Evolutionary conservation across 2,888 invertebrate species (phyloP).

Genomic region (Rhagonycha fulva): DNA sequence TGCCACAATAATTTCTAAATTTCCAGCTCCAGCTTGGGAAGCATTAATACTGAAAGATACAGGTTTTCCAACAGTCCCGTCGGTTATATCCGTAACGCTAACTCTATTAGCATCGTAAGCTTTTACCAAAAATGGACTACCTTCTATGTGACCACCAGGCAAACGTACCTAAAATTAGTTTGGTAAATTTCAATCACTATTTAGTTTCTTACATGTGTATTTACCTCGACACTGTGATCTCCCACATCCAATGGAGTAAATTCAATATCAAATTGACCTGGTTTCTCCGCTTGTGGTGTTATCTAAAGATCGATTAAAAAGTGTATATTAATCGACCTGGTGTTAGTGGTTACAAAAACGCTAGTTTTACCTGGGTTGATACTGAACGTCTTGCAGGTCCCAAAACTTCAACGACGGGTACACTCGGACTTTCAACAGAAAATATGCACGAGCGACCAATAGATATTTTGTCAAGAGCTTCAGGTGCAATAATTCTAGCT

Average conservation of each 20-base stretch:
- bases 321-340: not conserved
- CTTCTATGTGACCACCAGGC: constrained; percentile 83
- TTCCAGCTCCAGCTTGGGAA: constrained; percentile 86
- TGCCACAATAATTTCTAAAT: constrained; percentile 96
- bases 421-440: constrained; percentile 82
- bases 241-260: constrained; percentile 91
- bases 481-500: constrained; percentile 81
- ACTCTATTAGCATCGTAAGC: constrained; percentile 95
- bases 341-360: not conserved
- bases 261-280: constrained; percentile 54
- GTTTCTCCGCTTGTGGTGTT: constrained; percentile 53
- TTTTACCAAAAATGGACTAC: constrained; percentile 93
- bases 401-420: constrained; percentile 80
- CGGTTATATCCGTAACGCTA: constrained; percentile 91
- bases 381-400: constrained; percentile 75
- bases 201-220: constrained; percentile 32
- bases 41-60: constrained; percentile 92
- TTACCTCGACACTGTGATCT: constrained; percentile 89
- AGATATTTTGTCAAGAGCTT: constrained; percentile 87
- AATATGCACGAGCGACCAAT: constrained; percentile 85
- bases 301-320: constrained; percentile 38
- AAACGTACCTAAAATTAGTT: constrained; percentile 52
- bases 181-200: not conserved
- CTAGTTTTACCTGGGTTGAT: constrained; percentile 62
- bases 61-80: constrained; percentile 88